phyloP scores from a whole-genome alignment of 2,113 vertebrate species.

The Thalassoma bifasciatum region DNA sequence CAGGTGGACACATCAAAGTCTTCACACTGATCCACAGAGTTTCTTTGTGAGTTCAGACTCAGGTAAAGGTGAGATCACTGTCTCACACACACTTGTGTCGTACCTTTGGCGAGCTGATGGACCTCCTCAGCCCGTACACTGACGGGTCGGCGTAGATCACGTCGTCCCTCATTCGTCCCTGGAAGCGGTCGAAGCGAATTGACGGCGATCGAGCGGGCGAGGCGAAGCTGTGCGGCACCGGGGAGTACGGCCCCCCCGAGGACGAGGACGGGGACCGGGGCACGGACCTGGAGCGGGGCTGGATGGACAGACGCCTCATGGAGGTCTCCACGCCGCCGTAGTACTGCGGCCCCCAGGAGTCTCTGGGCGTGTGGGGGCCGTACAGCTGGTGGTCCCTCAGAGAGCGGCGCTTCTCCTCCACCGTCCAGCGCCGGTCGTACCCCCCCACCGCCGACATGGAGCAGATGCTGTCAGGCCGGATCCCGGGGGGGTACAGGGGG shows the following conservation, averaged over 20 bases:
- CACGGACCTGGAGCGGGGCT: slow-evolving; percentile 94
- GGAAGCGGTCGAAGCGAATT: slow-evolving; percentile 84
- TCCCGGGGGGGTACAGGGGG: slow-evolving; percentile 87
- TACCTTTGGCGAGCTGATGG: slow-evolving; percentile 95
- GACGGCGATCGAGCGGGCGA: slow-evolving; percentile 91
- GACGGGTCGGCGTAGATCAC: slow-evolving; percentile 88
- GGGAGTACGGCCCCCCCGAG: slow-evolving; percentile 87
- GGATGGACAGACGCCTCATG: slow-evolving; percentile 89
- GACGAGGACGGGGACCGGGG: slow-evolving; percentile 91
- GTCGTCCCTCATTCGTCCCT: slow-evolving; percentile 84
- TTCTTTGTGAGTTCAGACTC: too few species aligned
- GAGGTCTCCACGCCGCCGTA: slow-evolving; percentile 87
- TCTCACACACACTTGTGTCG: slow-evolving; percentile 19
- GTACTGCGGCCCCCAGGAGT: slow-evolving; percentile 70
- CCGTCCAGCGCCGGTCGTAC: slow-evolving; percentile 87
- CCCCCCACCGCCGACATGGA: slow-evolving; percentile 88
- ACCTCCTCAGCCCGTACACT: slow-evolving; percentile 88
- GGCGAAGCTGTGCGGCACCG: slow-evolving; percentile 82
- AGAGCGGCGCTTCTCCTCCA: slow-evolving; percentile 88
- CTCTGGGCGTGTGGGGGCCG: slow-evolving; percentile 69
- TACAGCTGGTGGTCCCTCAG: slow-evolving; percentile 86
- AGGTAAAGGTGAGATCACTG: too few species aligned
- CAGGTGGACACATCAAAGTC: too few species aligned
- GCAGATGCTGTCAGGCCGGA: slow-evolving; percentile 95
- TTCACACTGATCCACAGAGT: too few species aligned